Conservation (phyloP, 2,797 vertebrate genomes). For the Sebastolobus altivelis region DNA sequence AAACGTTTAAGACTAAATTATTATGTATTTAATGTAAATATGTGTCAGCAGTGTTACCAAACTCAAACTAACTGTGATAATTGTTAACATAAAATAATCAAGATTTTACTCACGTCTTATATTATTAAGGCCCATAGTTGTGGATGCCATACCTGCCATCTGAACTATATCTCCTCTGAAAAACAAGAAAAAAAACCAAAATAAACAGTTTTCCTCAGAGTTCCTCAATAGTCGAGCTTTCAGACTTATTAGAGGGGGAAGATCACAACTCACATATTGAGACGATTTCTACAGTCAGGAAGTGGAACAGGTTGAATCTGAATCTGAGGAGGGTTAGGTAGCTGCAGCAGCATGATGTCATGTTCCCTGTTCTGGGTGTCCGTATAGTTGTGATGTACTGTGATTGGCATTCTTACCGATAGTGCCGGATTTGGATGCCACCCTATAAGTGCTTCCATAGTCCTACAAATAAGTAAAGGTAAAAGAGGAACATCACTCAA, state of each 20-base stretch:
- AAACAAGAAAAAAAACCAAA: background rate
- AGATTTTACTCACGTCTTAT: accelerated
- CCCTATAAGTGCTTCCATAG: background rate
- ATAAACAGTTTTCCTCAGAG: accelerated
- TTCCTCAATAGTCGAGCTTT: background rate
- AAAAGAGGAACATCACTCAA: background rate
- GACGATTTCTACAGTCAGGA: accelerated
- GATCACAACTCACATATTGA: background rate
- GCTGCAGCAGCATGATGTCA: slow-evolving; percentile 5
- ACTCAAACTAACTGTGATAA: background rate
- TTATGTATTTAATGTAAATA: no score
- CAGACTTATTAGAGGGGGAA: background rate
- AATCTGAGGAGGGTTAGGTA: accelerated
- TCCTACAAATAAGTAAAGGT: background rate
- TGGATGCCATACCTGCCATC: background rate
- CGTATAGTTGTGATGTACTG: background rate
- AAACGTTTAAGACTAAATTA: no score
- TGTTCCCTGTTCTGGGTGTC: background rate
- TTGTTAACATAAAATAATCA: background rate
- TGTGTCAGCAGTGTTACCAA: no score
- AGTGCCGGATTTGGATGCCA: no score
- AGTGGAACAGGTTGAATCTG: accelerated
- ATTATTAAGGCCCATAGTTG: accelerated
- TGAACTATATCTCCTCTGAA: background rate
- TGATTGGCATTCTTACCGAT: no score